phyloP scores from a whole-genome alignment of 2,888 invertebrate species.

The Macropis europaea region DNA sequence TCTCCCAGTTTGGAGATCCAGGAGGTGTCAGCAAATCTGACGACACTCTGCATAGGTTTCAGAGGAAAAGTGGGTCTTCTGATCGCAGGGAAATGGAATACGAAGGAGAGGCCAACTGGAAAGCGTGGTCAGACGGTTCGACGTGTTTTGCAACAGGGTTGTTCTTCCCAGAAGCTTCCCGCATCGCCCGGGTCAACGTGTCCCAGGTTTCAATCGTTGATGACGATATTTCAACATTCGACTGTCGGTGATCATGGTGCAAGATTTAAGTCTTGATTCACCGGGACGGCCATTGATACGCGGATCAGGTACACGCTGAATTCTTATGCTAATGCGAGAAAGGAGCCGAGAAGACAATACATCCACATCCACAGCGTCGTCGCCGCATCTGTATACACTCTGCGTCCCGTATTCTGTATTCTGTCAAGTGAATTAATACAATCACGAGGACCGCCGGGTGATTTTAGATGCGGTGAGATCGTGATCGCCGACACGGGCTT shows the following conservation, averaged over 20 bases:
- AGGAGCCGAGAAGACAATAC: conserved; percentile 79
- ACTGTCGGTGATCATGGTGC: conserved; percentile 64
- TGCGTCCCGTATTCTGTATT: conserved; percentile 72
- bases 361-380: conserved; percentile 67
- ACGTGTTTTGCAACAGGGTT: conserved; percentile 13
- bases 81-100: too few species aligned
- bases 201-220: conserved; percentile 53
- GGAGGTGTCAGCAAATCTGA: too few species aligned
- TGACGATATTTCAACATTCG: conserved; percentile 64
- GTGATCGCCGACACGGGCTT: conserved; percentile 65
- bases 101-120: too few species aligned
- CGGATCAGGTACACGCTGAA: conserved; percentile 79
- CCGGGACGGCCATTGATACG: conserved; percentile 73
- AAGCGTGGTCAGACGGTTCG: conserved; percentile 1
- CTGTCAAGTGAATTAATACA: conserved; percentile 74
- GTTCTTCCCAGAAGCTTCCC: conserved; percentile 29
- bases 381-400: conserved; percentile 62
- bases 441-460: conserved; percentile 69
- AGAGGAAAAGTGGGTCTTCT: background rate
- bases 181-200: conserved; percentile 32
- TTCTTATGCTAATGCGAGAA: conserved; percentile 80
- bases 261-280: conserved; percentile 75
- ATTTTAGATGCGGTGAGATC: conserved; percentile 75
- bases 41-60: too few species aligned
- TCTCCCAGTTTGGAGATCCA: too few species aligned